Evolutionary conservation across 2,888 invertebrate genomes (phyloP), one percentile per base, ranked within the genome.

Genomic region (Nowickia ferox): DNA sequence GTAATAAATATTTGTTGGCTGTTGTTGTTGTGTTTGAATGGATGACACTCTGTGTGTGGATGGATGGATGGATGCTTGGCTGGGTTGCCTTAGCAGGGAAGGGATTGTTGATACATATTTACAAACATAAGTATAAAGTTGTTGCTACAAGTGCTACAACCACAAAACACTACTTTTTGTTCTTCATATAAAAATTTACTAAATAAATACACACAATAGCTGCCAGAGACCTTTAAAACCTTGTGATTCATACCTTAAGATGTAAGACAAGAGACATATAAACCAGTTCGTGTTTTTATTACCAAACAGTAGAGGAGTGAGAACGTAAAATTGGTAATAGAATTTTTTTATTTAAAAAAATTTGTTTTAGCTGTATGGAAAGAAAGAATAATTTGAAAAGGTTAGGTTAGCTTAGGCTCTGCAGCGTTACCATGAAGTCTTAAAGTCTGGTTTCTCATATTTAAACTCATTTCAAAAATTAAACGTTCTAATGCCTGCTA

Each of bases 61-160:
- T 55, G 72, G 44, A 44, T 74, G 53, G 63, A 51, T 72, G 61
- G 69, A 40, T 80, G 57, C 22, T 59, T 81, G 75, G 22, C 11
- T 72, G 9, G 40, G 48, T 11, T 63, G 63, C 17, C 38, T 66
- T 38, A 66, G 46, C 44, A 57, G 46, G 68, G 46, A 10, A 48
- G 66, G 61, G 17, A 53, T 63, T 75, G 57, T 68, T 81, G 46
- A 44, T 72, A n/a, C n/a, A n/a, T n/a, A 40, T 44, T 53, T 30
- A 6, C 30, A 30, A 30, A 30, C 30, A 30, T 30, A 30, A 78
- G 48, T 61, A 63, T 63, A 22, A 38, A 79, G 46, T 72, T 83
- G 68, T 69, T 78, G 46, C 59, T 84, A 79, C 84, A 84, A 84
- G 84, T 84, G 84, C 19, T 79, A 57, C 53, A 84, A 79, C 84